Evolutionary conservation across 1,140 invertebrate species (phyloP), one percentile per base, ranked within the genome.

Genomic region (Octopus sinensis): DNA sequence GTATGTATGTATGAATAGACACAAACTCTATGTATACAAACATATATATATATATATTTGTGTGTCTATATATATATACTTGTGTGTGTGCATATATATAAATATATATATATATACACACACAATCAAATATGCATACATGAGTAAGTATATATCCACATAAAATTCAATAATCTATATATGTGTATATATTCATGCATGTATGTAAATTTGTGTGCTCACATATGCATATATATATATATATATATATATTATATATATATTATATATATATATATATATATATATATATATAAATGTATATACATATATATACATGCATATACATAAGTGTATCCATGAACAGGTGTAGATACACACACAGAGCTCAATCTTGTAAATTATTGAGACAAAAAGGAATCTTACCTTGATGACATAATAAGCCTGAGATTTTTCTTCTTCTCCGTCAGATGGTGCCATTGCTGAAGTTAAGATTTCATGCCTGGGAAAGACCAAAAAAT

Each of bases 381-480:
- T n/a, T 5, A 23, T 71, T 71, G 13, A 71, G 4, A 13, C 30
- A 71, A 12, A 71, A 71, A 71, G 4, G 68, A 13, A 71, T n/a
- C 78, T 71, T 83, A 89, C 88, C 86, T 90, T 91, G 79, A 91
- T 91, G 51, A 91, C 90, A 84, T 91, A 91, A 79, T 91, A 91
- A 62, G 90, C 90, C 81, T 91, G 90, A 7, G 89, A 89, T 80
- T 87, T 86, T 77, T 90, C 90, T 80, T 91, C 90, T 80, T 91
- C 89, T 17, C 90, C 91, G 80, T 91, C 91, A 43, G 90, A 88
- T 80, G 90, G 90, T 73, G 89, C 88, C 91, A 91, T 91, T 10
- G 90, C 88, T n/a, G 91, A 86, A 86, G 89, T 91, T 80, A 91
- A 81, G 75, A 91, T 91, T 82, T 91, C 90, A 85, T 90, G 90